A percentile compares a stretch with the other conserved stretches of the same genome.
Conservation (phyloP, 2,797 vertebrate species). For the Amblyopsis hoosieri region DNA sequence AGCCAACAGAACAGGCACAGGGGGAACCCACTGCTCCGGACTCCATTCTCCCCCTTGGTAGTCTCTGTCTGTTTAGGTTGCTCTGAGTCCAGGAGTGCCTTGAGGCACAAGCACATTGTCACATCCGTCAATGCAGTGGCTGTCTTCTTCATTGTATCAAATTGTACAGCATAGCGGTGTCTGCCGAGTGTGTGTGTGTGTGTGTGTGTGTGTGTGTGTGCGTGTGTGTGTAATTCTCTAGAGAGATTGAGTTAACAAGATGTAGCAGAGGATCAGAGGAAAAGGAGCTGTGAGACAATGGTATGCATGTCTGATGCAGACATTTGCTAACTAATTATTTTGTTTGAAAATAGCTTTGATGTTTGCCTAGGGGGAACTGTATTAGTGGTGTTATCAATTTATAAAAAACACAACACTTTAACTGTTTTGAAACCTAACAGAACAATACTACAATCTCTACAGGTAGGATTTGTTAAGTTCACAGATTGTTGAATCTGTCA, state of each 20-base stretch:
- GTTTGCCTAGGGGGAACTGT: no score
- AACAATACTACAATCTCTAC: no score
- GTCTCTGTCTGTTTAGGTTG: conserved; percentile 14
- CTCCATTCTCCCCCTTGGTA: conserved; percentile 4
- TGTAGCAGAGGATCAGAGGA: not conserved
- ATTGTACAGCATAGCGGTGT: not conserved
- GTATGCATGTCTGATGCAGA: not conserved
- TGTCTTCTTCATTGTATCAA: not conserved
- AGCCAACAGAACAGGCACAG: no score
- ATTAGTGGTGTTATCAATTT: no score
- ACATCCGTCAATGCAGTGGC: not conserved
- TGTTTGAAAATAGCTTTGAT: no score
- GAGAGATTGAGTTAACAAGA: not conserved
- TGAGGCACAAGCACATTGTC: not conserved
- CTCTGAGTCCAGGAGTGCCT: conserved; percentile 3
- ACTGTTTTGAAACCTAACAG: no score
- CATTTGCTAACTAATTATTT: no score
- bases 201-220: not conserved
- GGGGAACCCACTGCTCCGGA: conserved; percentile 1
- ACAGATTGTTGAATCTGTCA: no score
- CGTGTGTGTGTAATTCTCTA: not conserved
- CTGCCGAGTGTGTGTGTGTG: not conserved
- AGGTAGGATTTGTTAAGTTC: no score
- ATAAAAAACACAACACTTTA: no score
- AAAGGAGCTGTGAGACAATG: not conserved